Base-by-base conservation (phyloP, 2,888 invertebrate genomes). In the Drosophila tanythrix region DNA sequence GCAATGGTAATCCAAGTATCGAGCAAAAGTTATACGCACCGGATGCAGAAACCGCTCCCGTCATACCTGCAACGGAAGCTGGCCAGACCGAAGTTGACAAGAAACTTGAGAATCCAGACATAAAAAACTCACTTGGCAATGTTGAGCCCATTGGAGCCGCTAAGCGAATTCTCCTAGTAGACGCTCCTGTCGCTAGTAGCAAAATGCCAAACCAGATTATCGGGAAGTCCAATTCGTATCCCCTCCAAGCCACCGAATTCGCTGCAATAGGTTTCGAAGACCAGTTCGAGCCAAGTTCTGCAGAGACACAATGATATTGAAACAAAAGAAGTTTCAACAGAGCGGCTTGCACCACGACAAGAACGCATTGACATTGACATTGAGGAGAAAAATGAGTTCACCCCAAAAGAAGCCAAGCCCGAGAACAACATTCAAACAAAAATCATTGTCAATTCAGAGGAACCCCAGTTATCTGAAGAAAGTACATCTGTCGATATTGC, bases 41-140 rank as follows among this genome's bases (percentile, higher is more conserved):
- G 46, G 46, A 46, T 46, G 46, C 15, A 13, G 46, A 46, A 25
- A 46, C 46, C 46, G 46, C 46, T 25, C 46, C 46, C 3, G 46
- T 7, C 46, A 25, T 46, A 25, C 46, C 46, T 8, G 46, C 7
- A 25, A 46, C 46, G 21, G 1, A 21, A 46, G 21, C 46, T 46
- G 13, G 25, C 46, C 21, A 25, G 7, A 25, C 15, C 25, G 46
- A 25, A 46, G 46, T 46, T 46, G 46, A 46, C 46, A 46, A 25
- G 46, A 46, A 25, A 46, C 46, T 21, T 7, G 46, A 25, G 21
- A 46, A 46, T 46, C 46, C 25, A 46, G 46, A 46, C 25, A 15
- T 7, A 25, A 46, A 25, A 25, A 46, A 46, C 4, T 46, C 46
- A 46, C 21, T 46, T 25, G 46, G 46, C 15, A 46, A 46, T 15